Evolutionary conservation across 1,140 invertebrate genomes (phyloP), one percentile per base, ranked within the genome.

Genomic region (Trissolcus basalis): DNA sequence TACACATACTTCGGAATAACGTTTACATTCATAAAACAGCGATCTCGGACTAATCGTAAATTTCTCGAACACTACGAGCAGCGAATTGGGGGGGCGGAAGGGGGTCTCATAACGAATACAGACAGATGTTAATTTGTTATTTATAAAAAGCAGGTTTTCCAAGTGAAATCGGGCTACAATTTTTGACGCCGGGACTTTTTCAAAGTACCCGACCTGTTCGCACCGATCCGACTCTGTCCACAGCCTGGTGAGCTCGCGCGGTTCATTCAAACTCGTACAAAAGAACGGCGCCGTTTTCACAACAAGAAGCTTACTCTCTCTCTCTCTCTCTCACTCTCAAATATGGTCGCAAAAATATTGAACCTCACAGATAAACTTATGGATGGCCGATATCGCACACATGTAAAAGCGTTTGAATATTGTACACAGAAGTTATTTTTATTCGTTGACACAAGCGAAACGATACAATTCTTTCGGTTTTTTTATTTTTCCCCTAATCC

Each of bases 1-100:
- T 81, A 81, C 80, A 83, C 75, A 51, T 79, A 80, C 77, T 68
- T 76, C 74, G 72, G 67, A 59, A 68, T 45, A 70, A 80, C 78
- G 45, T 41, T 65, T 60, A 80, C 76, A 81, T 69, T 65, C 45
- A 67, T 83, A 81, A 82, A 78, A 81, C 78, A 82, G 80, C 79
- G 79, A 81, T 74, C 71, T 49, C 60, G 64, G 19, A 27, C 56
- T 64, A 73, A 74, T 77, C 72, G 59, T 60, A 60, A 80, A 80
- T 27, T 27, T 27, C 19, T n/a, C n/a, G n/a, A 27, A 3, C 6
- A 3, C 19, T 27, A 27, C 19, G 19, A 27, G 19, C 19, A 27
- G 19, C 6, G n/a, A 27, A 27, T 27, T 27, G 19, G 19, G 19
- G 1, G 19, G 19, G 19, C 19, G 19, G 6, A 27, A 27, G 19